Evolutionary conservation across 2,113 vertebrate genomes (phyloP).

Genomic region (Prunella himalayana): DNA sequence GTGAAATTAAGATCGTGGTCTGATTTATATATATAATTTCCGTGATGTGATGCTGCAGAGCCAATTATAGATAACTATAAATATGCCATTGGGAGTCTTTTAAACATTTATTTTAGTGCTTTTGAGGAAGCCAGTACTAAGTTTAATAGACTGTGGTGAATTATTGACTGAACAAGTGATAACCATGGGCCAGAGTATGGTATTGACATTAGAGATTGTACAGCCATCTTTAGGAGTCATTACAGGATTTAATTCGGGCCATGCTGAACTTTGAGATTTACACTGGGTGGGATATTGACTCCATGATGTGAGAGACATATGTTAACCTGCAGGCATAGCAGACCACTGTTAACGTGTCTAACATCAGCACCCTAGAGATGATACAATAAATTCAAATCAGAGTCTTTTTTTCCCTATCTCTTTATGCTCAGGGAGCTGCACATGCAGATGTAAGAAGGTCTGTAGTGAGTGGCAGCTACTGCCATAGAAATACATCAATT

Average conservation of each 20-base stretch:
- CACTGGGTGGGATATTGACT: not conserved
- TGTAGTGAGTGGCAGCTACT: not conserved
- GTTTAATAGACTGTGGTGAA: constrained; percentile 23
- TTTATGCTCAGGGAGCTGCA: not conserved
- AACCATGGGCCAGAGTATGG: not conserved
- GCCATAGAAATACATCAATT: not conserved
- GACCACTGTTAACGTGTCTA: not conserved
- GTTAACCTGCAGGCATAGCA: not conserved
- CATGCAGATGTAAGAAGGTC: not conserved
- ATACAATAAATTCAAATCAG: not conserved
- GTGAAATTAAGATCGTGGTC: not conserved
- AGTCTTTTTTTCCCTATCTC: fast-evolving
- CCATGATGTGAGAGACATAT: not conserved
- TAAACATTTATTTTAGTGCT: not conserved
- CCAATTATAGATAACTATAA: constrained; percentile 33
- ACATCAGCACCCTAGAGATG: not conserved
- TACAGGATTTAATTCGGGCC: not conserved
- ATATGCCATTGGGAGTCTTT: not conserved
- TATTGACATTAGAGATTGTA: constrained; percentile 27
- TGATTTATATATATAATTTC: not conserved
- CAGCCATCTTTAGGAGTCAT: not conserved
- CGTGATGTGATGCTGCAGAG: not conserved
- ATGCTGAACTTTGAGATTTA: constrained; percentile 31
- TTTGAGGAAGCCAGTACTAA: not conserved
- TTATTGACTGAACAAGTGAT: constrained; percentile 47